Percentiles rank a stretch among this genome's conserved stretches.
Evolutionary conservation across 1,140 invertebrate genomes (phyloP).

Genomic region (Calycopis cecrops): DNA sequence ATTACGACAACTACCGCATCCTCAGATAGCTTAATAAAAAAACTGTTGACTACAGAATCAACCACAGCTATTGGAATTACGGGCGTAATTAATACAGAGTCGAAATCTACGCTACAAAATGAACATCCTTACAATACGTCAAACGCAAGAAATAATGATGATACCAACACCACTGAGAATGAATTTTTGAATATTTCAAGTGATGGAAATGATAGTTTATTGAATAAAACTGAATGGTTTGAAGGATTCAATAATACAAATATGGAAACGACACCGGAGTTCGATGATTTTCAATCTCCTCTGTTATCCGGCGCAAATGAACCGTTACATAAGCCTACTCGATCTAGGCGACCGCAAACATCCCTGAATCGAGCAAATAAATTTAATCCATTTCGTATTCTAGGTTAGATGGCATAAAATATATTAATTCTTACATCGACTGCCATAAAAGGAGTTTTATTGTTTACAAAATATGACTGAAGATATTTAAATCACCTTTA

Average conservation of each 20-base stretch:
- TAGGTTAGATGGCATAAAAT: slow-evolving; percentile 46
- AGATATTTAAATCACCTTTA: slow-evolving; percentile 29
- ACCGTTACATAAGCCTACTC: slow-evolving; percentile 51
- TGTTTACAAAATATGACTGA: slow-evolving; percentile 28
- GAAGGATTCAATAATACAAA: not conserved
- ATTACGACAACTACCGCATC: not conserved
- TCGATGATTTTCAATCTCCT: slow-evolving; percentile 61
- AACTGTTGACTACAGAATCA: not conserved
- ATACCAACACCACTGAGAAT: slow-evolving; percentile 27
- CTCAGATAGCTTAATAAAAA: not conserved
- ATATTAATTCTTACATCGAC: slow-evolving; percentile 33
- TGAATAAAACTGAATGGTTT: slow-evolving; percentile 2
- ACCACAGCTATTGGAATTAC: not conserved
- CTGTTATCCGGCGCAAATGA: slow-evolving; percentile 60
- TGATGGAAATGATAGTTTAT: not conserved
- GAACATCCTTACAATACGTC: too few relatives aligned
- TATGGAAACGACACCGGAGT: slow-evolving; percentile 21
- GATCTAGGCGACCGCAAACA: slow-evolving; percentile 50
- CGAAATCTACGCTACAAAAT: not conserved
- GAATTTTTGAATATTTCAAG: not conserved
- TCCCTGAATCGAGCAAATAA: slow-evolving; percentile 45
- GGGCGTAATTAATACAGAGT: not conserved
- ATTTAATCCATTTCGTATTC: slow-evolving; percentile 67
- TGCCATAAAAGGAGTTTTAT: slow-evolving; percentile 39
- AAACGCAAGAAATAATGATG: not conserved